Base-by-base conservation (phyloP, 2,113 vertebrate species). In the Nycticorax nycticorax region DNA sequence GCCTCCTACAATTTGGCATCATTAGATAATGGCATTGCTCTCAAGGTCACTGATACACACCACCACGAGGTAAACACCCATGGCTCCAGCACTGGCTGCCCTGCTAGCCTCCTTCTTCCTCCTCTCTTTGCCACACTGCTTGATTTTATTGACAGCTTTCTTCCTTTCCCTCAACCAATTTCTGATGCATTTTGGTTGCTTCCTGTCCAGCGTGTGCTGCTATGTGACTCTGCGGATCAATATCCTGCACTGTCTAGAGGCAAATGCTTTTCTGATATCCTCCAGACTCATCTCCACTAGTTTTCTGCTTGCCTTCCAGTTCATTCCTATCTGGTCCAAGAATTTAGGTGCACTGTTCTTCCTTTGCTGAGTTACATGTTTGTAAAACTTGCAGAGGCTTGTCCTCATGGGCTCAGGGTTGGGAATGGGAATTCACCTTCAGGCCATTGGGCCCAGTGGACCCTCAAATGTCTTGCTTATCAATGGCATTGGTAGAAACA, bases 1-100 rank as follows among this genome's bases (percentile, higher is more conserved):
- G 84, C 92, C 96, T 97, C 95, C 73, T 95, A 95, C 91, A 97
- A 71, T 96, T 94, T 84, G 97, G 93, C 89, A 92, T 74, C 64
- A 26, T 97, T 93, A 96, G 95, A 93, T 95, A 95, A 94, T 82
- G 89, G 93, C 78, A 84, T 69, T 82, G 32, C 60, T 86, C 80
- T 93, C 96, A 97, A 97, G 94, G 95, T 97, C 97, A 92, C 18
- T 87, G 77, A 69, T 92, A 85, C 12, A 41, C 52, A 77, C 43
- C 28, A 10, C 3, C 32, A 10, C 3, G 14, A 93, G 80, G 89
- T 79, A 91, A 95, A 89, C 59, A 91, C 32, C n/a, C 59, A 0
- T 80, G 71, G 85, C 72, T 94, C 26, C 50, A 72, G 23, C 1
- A 1, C 53, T 28, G 56, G 35, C 73, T 85, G 67, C n/a, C 57